These are phyloP conservation scores for Ophion costatus DNA, from an alignment of 2,888 invertebrate species.

Conservation along the genomic window DNA sequence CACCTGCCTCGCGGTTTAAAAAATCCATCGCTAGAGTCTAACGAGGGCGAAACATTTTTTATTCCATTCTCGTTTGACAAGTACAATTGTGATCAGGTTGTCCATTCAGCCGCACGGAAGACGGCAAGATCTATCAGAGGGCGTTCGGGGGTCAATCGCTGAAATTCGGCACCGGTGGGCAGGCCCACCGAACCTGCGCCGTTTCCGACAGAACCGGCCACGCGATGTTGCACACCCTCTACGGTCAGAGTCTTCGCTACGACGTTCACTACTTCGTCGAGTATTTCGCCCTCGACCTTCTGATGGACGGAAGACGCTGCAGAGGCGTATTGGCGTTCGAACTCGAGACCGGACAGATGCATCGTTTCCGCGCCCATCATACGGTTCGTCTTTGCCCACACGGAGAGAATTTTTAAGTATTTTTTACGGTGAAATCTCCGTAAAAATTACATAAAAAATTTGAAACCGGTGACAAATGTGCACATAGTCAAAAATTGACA, in stretches of 20 bases:
- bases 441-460: no score
- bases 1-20: no score
- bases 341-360: slow-evolving; percentile 89
- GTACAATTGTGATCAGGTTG: slow-evolving; percentile 83
- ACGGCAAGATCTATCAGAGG: slow-evolving; percentile 89
- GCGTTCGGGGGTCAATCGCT: slow-evolving; percentile 90
- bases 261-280: slow-evolving; percentile 90
- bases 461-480: no score
- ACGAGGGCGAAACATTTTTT: background rate
- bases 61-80: background rate
- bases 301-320: slow-evolving; percentile 88
- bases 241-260: slow-evolving; percentile 88
- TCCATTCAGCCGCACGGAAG: slow-evolving; percentile 88
- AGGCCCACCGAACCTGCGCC: slow-evolving; percentile 87
- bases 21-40: background rate
- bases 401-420: no score
- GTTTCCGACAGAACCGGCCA: slow-evolving; percentile 90
- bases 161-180: slow-evolving; percentile 88
- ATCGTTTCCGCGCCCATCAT: slow-evolving; percentile 87
- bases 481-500: no score
- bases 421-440: no score
- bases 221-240: slow-evolving; percentile 88
- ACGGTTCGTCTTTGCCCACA: no score
- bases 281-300: slow-evolving; percentile 88
- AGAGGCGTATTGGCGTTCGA: slow-evolving; percentile 87